Evolutionary conservation across 2,113 vertebrate species (phyloP), one percentile per base, ranked within the genome.

Genomic region (Hipposideros armiger): DNA sequence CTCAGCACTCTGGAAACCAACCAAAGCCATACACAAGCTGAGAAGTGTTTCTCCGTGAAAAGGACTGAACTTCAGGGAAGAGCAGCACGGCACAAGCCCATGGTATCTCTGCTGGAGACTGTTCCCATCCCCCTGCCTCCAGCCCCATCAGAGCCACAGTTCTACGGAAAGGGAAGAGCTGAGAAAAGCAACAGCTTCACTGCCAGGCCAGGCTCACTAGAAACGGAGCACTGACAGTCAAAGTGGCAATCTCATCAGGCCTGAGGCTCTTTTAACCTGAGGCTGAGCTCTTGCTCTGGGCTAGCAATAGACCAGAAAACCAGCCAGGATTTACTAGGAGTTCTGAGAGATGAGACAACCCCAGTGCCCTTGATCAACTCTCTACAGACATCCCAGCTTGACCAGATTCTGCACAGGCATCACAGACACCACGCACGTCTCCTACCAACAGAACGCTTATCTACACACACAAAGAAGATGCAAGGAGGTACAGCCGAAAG

Each of bases 91-190:
- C 11, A 81, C 9, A 1, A 58, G 16, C 30, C 77, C 42, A 45
- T 0, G 0, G 4, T 4, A 1, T 7, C 66, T 16, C 60, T 19
- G 47, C 66, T 6, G 7, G 7, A 5, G 15, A 45, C 17, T n/a
- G 5, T 17, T 45, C 40, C 24, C n/a, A 4, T 0, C 3, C 47
- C 20, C 6, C 14, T 3, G 0, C 11, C 32, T 7, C 28, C 28
- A 77, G 72, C 50, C 87, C 64, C 14, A 13, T 24, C 52, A 56
- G 62, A 2, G 11, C 36, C 58, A 26, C 0, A 28, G 56, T 11
- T 74, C n/a, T 52, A 30, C 22, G 1, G 1, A 32, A 8, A 47
- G 10, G 15, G 19, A 17, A 17, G 52, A 2, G 7, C 5, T 50
- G 47, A 13, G 82, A 22, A 62, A 52, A 60, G 30, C 83, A 90